These are phyloP conservation scores for Hirtodrosophila histrioides DNA, from an alignment of 2,888 invertebrate species.

Conservation along the genomic window DNA sequence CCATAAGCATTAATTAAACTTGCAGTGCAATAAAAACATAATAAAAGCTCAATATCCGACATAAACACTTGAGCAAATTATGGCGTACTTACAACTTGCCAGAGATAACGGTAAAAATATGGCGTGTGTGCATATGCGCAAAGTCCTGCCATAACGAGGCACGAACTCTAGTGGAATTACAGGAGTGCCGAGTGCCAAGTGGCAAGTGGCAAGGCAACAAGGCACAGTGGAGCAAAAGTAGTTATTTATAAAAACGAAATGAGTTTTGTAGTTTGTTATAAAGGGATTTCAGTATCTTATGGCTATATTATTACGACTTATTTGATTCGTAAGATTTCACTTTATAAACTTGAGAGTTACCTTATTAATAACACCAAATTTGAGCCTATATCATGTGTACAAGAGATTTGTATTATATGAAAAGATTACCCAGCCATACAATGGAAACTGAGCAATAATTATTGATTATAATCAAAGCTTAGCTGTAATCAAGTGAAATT, in stretches of 20 bases:
- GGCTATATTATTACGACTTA: too few species aligned
- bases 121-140: slow-evolving; percentile 49
- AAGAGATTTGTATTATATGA: too few species aligned
- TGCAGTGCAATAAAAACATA: slow-evolving; percentile 53
- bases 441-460: not conserved
- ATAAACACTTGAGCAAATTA: slow-evolving; percentile 70
- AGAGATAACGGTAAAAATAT: slow-evolving; percentile 65
- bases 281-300: too few species aligned
- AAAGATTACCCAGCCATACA: too few species aligned
- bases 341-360: too few species aligned
- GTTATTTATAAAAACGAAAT: not conserved
- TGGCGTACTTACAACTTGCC: slow-evolving; percentile 66
- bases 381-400: too few species aligned
- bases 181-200: slow-evolving; percentile 32
- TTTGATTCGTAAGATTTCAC: too few species aligned
- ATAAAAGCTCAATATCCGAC: slow-evolving; percentile 61
- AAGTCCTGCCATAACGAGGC: slow-evolving; percentile 49
- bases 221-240: slow-evolving; percentile 27
- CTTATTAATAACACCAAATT: too few species aligned
- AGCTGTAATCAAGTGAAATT: not conserved
- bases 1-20: slow-evolving; percentile 65
- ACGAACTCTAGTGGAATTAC: slow-evolving; percentile 43
- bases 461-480: too few species aligned
- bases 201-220: slow-evolving; percentile 17
- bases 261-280: not conserved